Evolutionary conservation across 1,140 invertebrate genomes (phyloP).

Genomic region (Drosophila kepulauana): DNA sequence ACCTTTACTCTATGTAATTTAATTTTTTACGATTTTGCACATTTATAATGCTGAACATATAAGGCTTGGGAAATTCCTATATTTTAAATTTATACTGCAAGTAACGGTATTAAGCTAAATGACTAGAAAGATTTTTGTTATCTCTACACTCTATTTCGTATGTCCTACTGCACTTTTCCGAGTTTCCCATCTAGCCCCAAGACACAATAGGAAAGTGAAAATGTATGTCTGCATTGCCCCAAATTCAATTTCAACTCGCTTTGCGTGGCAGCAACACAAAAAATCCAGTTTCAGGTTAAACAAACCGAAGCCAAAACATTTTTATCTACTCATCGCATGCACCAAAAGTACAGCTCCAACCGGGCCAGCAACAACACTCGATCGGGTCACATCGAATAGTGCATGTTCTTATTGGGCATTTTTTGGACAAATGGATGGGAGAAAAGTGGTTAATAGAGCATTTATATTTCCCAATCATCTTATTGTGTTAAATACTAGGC

Average conservation of each 20-base stretch:
- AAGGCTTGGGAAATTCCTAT: constrained; percentile 34
- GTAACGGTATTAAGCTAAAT: constrained; percentile 25
- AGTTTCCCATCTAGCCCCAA: constrained; percentile 26
- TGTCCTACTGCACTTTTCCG: constrained; percentile 34
- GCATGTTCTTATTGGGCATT: background rate
- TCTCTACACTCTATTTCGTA: constrained; percentile 21
- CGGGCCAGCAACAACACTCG: constrained; percentile 53
- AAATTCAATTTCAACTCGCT: constrained; percentile 43
- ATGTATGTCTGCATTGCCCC: constrained; percentile 35
- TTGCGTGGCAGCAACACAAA: constrained; percentile 1
- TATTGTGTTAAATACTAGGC: background rate
- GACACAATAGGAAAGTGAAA: constrained; percentile 48
- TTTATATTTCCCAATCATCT: too few relatives aligned
- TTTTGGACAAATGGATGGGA: too few relatives aligned
- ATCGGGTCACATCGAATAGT: constrained; percentile 20
- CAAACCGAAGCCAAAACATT: constrained; percentile 70
- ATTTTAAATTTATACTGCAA: background rate
- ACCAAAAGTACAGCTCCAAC: constrained; percentile 78
- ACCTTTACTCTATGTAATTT: constrained; percentile 69
- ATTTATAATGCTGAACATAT: constrained; percentile 40
- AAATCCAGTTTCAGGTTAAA: constrained; percentile 76
- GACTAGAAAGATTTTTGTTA: constrained; percentile 7
- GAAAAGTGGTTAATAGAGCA: too few relatives aligned
- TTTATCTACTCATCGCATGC: constrained; percentile 63
- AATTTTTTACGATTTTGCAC: constrained; percentile 84